Base-by-base conservation (phyloP, 2,113 vertebrate genomes). In the Platichthys flesus region DNA sequence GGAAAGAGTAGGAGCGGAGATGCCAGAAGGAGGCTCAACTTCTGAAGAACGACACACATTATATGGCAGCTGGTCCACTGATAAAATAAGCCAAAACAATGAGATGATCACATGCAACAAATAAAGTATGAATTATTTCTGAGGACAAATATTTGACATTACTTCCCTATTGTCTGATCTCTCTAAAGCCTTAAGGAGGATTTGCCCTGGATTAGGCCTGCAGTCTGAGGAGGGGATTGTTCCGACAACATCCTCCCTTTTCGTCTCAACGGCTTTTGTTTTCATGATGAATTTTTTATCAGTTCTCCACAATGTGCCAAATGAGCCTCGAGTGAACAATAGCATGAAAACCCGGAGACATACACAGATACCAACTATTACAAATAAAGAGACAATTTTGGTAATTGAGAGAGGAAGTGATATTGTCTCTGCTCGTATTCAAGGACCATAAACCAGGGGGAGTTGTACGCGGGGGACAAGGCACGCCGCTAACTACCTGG, bases 241-340 rank as follows among this genome's bases (percentile, higher is more conserved):
- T 91, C 79, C 24, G 64, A 88, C 84, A 88, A 86, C 89, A 89
- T 89, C 88, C 86, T 79, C 79, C 78, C 83, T 74, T 51, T 76
- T 85, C 85, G 67, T 89, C 86, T 92, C 86, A 84, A 69, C 86
- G 89, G 85, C 88, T 89, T 90, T 90, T 90, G 86, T 93, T 91
- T 57, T 92, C 85, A 89, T 89, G 89, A 92, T 90, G 78, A 89
- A 84, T 91, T 93, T 93, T 89, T 90, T 90, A 90, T 92, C 85
- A 89, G 86, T 85, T 85, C 84, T 80, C 84, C 76, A 90, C 89
- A 90, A 89, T 81, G 87, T 71, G 79, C 83, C 82, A 90, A 91
- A 93, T 91, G 89, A 91, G 86, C 89, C 88, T 90, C 88, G 56
- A 85, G 89, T 92, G 90, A 91, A 91, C 89, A 93, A 91, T 91